Percentiles rank a stretch among this genome's conserved stretches.
phyloP scores from a whole-genome alignment of 2,113 vertebrate genomes.

The Apteryx owenii region DNA sequence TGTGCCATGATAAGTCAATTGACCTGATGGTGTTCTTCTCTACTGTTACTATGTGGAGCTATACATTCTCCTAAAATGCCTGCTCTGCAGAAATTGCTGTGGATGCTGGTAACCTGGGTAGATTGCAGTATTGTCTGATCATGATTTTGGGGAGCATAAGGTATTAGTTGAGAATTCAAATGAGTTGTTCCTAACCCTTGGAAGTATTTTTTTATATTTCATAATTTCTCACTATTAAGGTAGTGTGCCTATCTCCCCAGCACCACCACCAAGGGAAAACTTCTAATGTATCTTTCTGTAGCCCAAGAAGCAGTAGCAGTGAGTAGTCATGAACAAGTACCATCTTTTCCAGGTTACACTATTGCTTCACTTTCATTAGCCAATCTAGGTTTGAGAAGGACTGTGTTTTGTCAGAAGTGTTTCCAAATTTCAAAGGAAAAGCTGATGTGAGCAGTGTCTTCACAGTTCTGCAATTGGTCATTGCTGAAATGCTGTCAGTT shows the following conservation, averaged over 20 bases:
- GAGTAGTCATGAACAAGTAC: background rate
- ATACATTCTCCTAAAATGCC: background rate
- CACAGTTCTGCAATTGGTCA: too few relatives aligned
- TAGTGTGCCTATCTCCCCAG: background rate
- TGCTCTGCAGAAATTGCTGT: background rate
- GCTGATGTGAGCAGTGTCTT: too few relatives aligned
- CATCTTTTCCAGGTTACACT: background rate
- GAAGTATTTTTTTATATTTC: background rate
- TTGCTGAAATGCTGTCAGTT: too few relatives aligned
- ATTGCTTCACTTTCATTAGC: background rate
- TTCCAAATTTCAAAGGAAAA: background rate
- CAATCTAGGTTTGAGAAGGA: background rate
- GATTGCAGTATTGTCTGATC: background rate
- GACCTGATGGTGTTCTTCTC: background rate
- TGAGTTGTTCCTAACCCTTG: background rate
- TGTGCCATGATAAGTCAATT: conserved; percentile 33
- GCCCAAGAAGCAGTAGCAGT: background rate
- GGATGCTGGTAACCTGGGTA: background rate
- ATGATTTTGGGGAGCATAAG: conserved; percentile 17
- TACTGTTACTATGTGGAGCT: background rate
- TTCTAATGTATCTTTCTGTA: background rate
- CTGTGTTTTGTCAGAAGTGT: background rate
- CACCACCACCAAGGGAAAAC: background rate
- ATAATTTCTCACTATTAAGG: background rate
- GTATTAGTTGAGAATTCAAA: background rate